These are phyloP conservation scores for Procambarus virginalis DNA, from an alignment of 1,140 invertebrate species.

Conservation along the genomic window DNA sequence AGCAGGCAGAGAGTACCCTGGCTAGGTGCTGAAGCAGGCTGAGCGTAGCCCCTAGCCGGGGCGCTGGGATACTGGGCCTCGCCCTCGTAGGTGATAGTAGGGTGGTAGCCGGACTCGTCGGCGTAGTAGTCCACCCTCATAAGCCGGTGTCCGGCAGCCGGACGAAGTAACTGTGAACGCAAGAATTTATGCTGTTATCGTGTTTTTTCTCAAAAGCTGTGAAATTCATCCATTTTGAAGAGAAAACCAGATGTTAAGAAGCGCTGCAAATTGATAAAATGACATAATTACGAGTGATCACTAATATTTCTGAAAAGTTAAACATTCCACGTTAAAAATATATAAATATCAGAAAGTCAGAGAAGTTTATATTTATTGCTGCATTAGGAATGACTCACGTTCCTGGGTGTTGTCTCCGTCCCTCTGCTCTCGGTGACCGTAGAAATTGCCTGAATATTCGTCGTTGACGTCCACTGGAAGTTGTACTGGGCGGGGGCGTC, in stretches of 20 bases:
- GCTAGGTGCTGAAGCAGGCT: not conserved
- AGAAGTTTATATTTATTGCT: not conserved
- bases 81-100: slow-evolving; percentile 23
- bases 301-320: too few species aligned
- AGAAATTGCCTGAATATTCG: slow-evolving; percentile 20
- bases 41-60: not conserved
- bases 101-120: slow-evolving; percentile 22
- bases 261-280: too few species aligned
- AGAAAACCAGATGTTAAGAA: too few species aligned
- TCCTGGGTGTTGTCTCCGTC: slow-evolving; percentile 12
- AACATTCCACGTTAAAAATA: too few species aligned
- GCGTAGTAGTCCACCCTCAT: slow-evolving; percentile 31
- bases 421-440: slow-evolving; percentile 22
- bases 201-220: too few species aligned
- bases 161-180: slow-evolving; percentile 12
- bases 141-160: slow-evolving; percentile 29
- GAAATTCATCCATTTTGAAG: too few species aligned
- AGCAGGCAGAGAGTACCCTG: not conserved
- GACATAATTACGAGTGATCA: too few species aligned
- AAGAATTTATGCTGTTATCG: too few species aligned
- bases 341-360: too few species aligned
- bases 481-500: slow-evolving; percentile 20
- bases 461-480: slow-evolving; percentile 42
- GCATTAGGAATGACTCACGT: not conserved
- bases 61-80: slow-evolving; percentile 22